phyloP scores from a whole-genome alignment of 2,888 invertebrate genomes.

The Iphiclides podalirius region DNA sequence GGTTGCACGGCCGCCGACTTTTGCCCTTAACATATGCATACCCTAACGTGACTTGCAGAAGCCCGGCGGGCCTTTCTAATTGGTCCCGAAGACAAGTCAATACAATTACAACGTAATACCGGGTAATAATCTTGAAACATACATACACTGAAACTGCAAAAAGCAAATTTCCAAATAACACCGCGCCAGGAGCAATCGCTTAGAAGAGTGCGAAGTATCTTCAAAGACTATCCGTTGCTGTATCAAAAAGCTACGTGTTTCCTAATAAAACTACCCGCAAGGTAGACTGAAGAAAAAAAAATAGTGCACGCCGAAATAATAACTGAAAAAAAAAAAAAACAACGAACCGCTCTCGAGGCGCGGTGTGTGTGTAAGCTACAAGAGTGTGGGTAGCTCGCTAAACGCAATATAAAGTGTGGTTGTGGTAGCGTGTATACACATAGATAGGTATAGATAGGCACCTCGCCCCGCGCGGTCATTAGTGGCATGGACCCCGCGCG shows the following conservation, averaged over 20 bases:
- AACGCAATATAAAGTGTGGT: slow-evolving; percentile 79
- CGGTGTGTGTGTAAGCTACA: too few relatives aligned
- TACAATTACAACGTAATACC: slow-evolving; percentile 25
- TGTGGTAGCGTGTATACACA: slow-evolving; percentile 62
- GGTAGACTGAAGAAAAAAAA: slow-evolving; percentile 44
- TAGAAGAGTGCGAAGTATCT: too few relatives aligned
- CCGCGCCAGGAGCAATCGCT: too few relatives aligned
- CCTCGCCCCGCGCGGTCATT: slow-evolving; percentile 75
- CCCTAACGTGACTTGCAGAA: slow-evolving; percentile 59
- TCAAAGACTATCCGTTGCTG: too few relatives aligned
- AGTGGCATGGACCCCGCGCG: slow-evolving; percentile 48
- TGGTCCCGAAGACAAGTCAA: slow-evolving; percentile 64
- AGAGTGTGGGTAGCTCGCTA: slow-evolving; percentile 76
- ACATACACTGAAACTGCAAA: too few relatives aligned
- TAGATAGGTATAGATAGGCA: slow-evolving; percentile 63
- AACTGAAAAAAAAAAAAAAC: slow-evolving; percentile 60
- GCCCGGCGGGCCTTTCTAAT: slow-evolving; percentile 67
- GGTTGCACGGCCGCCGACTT: slow-evolving; percentile 44
- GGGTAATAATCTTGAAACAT: too few relatives aligned
- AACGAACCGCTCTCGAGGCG: slow-evolving; percentile 43
- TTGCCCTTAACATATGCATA: slow-evolving; percentile 58
- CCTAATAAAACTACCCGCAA: slow-evolving; percentile 17
- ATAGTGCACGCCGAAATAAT: slow-evolving; percentile 72
- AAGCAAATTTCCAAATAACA: too few relatives aligned
- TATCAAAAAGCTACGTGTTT: too few relatives aligned